Conservation (phyloP, 2,888 invertebrate genomes). For the Cactoblastis cactorum region DNA sequence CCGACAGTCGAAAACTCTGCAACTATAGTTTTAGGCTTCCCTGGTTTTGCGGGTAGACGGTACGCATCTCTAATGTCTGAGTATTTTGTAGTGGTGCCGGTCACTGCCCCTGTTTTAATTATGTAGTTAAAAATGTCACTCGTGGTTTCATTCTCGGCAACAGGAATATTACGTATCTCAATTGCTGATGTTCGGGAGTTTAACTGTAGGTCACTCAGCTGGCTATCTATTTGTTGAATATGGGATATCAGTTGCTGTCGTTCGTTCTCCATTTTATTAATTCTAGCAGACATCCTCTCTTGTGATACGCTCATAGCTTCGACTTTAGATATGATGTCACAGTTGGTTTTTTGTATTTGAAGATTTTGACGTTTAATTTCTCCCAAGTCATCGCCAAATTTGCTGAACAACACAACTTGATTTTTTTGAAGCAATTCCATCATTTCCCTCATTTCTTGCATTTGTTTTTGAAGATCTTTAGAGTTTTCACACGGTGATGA, state of each 20-base stretch:
- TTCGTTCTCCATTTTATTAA: not conserved
- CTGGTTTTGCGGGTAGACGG: not conserved
- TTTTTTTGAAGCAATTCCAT: not conserved
- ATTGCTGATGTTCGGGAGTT: not conserved
- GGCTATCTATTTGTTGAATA: not conserved
- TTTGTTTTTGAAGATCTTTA: not conserved
- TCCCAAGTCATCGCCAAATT: not conserved
- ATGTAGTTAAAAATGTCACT: not conserved
- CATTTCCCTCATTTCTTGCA: not conserved
- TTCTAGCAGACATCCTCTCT: not conserved
- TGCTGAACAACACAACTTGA: not conserved
- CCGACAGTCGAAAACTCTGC: not conserved
- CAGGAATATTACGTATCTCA: not conserved
- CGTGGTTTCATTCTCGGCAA: not conserved
- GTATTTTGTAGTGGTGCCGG: not conserved
- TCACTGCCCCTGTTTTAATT: not conserved
- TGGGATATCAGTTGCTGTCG: not conserved
- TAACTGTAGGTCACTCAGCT: not conserved
- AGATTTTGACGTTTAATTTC: not conserved
- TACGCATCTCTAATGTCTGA: not conserved
- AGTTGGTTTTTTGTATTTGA: not conserved
- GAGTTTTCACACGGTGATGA: not conserved
- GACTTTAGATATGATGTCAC: not conserved
- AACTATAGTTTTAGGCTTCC: not conserved
- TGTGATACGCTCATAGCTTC: not conserved